Evolutionary conservation across 2,888 invertebrate genomes (phyloP).

Genomic region (Slavum lentiscoides): DNA sequence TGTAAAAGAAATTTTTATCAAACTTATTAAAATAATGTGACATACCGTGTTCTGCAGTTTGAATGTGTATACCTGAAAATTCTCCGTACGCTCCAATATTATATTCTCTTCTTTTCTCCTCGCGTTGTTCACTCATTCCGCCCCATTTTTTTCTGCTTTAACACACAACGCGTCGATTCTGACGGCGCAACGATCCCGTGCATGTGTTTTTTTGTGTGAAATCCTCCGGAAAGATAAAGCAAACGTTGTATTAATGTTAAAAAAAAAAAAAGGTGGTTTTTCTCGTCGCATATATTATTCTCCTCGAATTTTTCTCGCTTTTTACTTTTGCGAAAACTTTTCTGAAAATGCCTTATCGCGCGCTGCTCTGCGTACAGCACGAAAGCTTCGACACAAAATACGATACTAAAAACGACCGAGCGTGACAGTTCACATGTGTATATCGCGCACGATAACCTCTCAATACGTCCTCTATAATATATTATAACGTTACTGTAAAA

Average conservation of each 20-base stretch:
- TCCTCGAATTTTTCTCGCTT: neutral
- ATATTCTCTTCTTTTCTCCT: neutral
- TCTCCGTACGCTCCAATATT: too few species aligned
- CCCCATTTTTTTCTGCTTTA: neutral
- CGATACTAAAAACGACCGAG: neutral
- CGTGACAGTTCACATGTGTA: neutral
- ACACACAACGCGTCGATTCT: slow-evolving; percentile 15
- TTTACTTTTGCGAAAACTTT: slow-evolving; percentile 15
- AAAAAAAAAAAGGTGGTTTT: neutral
- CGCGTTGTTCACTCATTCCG: neutral
- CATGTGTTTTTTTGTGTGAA: slow-evolving; percentile 8
- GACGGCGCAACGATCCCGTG: neutral
- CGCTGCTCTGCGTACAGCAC: neutral
- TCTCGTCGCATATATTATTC: neutral
- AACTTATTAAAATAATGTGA: too few species aligned
- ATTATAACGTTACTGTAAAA: neutral
- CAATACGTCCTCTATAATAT: neutral
- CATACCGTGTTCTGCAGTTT: too few species aligned
- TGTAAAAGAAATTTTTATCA: too few species aligned
- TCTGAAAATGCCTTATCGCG: slow-evolving; percentile 21
- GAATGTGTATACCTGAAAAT: too few species aligned
- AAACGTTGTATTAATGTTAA: neutral
- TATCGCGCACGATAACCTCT: slow-evolving; percentile 12
- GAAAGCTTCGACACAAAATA: slow-evolving; percentile 11
- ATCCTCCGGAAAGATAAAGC: slow-evolving; percentile 23